Percentiles rank a stretch among this genome's conserved stretches.
These are phyloP conservation scores for Psittacus erithacus DNA, from an alignment of 2,113 vertebrate species.

Conservation along the genomic window DNA sequence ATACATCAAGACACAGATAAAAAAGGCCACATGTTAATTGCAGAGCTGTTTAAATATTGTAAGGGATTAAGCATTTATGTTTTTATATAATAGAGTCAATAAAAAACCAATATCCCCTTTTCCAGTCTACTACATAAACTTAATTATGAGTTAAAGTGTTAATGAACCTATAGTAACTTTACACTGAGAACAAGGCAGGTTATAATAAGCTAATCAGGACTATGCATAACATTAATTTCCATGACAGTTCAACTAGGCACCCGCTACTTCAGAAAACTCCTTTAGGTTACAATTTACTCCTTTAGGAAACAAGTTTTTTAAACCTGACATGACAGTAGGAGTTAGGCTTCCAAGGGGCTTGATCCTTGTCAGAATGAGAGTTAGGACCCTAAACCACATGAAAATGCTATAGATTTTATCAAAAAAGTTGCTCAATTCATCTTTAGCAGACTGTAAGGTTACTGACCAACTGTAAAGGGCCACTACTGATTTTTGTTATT, in stretches of 20 bases:
- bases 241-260: neutral
- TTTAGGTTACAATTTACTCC: neutral
- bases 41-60: neutral
- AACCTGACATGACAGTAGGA: neutral
- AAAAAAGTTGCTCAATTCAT: neutral
- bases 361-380: neutral
- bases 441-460: neutral
- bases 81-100: neutral
- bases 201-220: neutral
- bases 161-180: neutral
- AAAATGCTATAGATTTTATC: neutral
- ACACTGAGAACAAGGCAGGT: neutral
- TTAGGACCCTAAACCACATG: neutral
- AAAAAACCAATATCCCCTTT: neutral
- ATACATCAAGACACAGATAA: neutral
- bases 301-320: neutral
- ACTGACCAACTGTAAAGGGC: neutral
- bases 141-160: constrained; percentile 16
- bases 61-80: neutral
- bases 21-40: neutral
- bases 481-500: constrained; percentile 17
- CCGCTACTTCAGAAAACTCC: neutral
- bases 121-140: neutral
- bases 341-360: neutral
- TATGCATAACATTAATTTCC: neutral